A percentile compares a stretch with the other conserved stretches of the same genome.
These are phyloP conservation scores for Drosophila tristis DNA, from an alignment of 1,140 invertebrate species.

Conservation along the genomic window DNA sequence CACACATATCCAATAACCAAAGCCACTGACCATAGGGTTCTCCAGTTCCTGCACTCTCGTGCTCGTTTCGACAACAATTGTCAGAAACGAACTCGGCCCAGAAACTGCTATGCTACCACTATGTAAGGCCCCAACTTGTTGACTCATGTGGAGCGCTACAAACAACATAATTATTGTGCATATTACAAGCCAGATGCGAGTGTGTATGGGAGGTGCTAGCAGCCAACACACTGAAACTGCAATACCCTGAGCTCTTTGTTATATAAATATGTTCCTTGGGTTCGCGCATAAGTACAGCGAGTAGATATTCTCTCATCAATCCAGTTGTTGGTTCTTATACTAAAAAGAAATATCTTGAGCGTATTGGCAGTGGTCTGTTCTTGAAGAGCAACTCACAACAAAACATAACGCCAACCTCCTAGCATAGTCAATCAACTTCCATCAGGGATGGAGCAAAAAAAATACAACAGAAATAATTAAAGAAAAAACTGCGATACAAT, in stretches of 20 bases:
- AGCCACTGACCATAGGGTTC: constrained; percentile 67
- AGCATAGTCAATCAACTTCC: constrained; percentile 31
- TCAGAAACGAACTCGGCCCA: constrained; percentile 33
- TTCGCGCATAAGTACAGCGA: too few species aligned
- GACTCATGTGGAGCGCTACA: constrained; percentile 66
- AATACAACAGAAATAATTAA: constrained; percentile 52
- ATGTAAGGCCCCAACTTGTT: constrained; percentile 56
- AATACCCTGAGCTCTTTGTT: constrained; percentile 1
- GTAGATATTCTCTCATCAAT: too few species aligned
- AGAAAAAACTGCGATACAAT: constrained; percentile 47
- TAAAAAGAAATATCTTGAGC: too few species aligned
- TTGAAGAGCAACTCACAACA: neutral
- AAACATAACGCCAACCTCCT: constrained; percentile 3
- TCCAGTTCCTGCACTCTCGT: constrained; percentile 29
- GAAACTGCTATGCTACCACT: constrained; percentile 26
- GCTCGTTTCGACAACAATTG: constrained; percentile 44
- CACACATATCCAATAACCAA: constrained; percentile 35
- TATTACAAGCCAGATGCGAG: constrained; percentile 36
- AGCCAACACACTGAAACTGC: neutral
- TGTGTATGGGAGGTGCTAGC: neutral
- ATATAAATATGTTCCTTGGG: too few species aligned
- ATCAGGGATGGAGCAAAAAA: constrained; percentile 21
- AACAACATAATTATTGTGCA: constrained; percentile 69
- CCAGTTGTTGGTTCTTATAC: too few species aligned
- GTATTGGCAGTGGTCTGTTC: neutral